Percentiles rank a stretch among this genome's conserved stretches.
Conservation (phyloP, 2,797 vertebrate genomes). For the Dryobates pubescens region DNA sequence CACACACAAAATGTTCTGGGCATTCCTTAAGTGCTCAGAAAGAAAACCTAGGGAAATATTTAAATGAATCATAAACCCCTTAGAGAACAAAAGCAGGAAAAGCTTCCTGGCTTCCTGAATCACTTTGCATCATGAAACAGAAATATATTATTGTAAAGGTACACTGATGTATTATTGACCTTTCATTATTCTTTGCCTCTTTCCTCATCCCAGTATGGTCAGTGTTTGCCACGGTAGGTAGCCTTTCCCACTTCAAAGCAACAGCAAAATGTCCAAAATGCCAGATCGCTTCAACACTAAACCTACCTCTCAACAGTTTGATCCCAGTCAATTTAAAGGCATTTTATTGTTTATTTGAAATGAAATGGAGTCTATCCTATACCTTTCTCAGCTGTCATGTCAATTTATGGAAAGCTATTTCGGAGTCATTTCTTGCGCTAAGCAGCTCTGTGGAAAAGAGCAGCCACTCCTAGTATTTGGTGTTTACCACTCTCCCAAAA, state of each 20-base stretch:
- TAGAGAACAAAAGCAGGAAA: not conserved
- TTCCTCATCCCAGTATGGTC: not conserved
- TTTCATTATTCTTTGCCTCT: not conserved
- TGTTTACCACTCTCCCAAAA: not conserved
- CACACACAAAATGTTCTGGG: not conserved
- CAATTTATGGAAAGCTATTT: not conserved
- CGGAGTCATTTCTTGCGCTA: not conserved
- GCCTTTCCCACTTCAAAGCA: not conserved
- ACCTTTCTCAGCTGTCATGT: not conserved
- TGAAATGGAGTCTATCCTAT: not conserved
- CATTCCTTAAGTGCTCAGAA: constrained; percentile 19
- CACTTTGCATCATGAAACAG: not conserved
- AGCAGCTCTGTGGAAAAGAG: not conserved
- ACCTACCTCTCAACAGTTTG: not conserved
- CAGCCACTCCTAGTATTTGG: not conserved
- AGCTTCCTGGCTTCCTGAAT: not conserved
- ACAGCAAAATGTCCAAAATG: not conserved
- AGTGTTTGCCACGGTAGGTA: not conserved
- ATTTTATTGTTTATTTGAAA: not conserved
- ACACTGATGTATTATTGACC: not conserved
- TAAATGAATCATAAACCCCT: constrained; percentile 13
- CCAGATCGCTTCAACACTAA: not conserved
- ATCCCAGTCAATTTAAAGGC: not conserved
- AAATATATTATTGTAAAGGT: not conserved
- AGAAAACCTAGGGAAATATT: not conserved